These are phyloP conservation scores for Xiphophorus couchianus DNA, from an alignment of 2,113 vertebrate genomes.

Conservation along the genomic window DNA sequence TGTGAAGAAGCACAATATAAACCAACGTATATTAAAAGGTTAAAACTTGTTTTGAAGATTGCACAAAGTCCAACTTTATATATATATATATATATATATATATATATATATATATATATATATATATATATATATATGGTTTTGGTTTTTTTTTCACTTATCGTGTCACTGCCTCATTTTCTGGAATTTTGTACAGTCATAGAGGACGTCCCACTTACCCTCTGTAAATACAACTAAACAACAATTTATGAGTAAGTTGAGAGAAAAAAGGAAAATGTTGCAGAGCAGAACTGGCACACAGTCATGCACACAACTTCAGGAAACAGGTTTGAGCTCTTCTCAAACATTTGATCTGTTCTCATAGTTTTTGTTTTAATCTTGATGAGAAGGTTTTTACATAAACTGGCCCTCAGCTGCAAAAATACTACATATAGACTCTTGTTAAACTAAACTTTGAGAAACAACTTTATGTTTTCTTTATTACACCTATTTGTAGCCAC, in stretches of 20 bases:
- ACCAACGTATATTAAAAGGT: too few species aligned
- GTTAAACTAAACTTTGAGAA: background rate
- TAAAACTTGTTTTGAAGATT: too few species aligned
- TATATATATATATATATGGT: too few species aligned
- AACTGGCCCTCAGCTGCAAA: background rate
- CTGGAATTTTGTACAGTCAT: constrained; percentile 9
- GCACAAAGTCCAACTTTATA: background rate
- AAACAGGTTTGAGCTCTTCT: too few species aligned
- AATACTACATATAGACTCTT: too few species aligned
- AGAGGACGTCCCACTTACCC: constrained; percentile 11
- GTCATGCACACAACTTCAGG: background rate
- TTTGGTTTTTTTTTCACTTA: too few species aligned
- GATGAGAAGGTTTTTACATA: background rate
- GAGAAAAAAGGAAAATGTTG: background rate
- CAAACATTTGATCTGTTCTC: too few species aligned
- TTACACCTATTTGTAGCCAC: background rate
- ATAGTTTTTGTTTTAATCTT: background rate
- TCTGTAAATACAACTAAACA: background rate
- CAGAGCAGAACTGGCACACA: constrained; percentile 4
- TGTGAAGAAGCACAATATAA: background rate
- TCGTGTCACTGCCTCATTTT: background rate
- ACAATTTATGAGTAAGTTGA: background rate
- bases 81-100: background rate
- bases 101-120: constrained; percentile 1
- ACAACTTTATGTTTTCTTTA: background rate